A percentile compares a stretch with the other conserved stretches of the same genome.
Evolutionary conservation across 2,113 vertebrate genomes (phyloP).

Genomic region (Petrocephalus microphthalmus): DNA sequence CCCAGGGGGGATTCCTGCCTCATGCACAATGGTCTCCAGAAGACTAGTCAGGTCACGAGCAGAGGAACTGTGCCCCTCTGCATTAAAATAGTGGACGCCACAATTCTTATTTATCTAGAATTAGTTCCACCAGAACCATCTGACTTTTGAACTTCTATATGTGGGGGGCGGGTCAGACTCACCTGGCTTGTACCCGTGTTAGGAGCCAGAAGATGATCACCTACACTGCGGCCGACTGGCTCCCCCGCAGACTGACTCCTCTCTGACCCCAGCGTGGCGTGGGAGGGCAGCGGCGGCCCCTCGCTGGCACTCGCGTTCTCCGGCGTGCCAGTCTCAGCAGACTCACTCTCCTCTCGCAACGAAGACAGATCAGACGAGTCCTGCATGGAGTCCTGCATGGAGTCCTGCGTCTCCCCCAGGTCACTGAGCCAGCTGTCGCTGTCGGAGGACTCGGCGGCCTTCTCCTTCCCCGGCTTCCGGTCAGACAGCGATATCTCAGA

Average conservation of each 20-base stretch:
- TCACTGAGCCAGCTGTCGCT: conserved; percentile 38
- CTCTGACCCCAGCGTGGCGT: neutral
- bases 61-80: neutral
- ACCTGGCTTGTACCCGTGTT: neutral
- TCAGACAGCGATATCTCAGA: conserved; percentile 35
- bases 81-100: neutral
- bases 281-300: neutral
- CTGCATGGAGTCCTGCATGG: conserved; percentile 27
- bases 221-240: accelerated
- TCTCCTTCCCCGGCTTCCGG: conserved; percentile 5
- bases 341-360: conserved; percentile 20
- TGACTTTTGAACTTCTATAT: neutral
- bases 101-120: neutral
- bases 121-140: neutral
- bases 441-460: conserved; percentile 24
- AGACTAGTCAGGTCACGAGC: neutral
- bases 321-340: neutral
- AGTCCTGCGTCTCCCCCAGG: conserved; percentile 30
- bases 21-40: neutral
- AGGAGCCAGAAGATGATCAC: neutral
- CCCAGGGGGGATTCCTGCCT: neutral
- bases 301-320: neutral
- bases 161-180: neutral
- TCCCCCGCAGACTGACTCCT: neutral
- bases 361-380: conserved; percentile 6